These are phyloP conservation scores for Tinamus major DNA, from an alignment of 2,797 vertebrate species.

Conservation along the genomic window DNA sequence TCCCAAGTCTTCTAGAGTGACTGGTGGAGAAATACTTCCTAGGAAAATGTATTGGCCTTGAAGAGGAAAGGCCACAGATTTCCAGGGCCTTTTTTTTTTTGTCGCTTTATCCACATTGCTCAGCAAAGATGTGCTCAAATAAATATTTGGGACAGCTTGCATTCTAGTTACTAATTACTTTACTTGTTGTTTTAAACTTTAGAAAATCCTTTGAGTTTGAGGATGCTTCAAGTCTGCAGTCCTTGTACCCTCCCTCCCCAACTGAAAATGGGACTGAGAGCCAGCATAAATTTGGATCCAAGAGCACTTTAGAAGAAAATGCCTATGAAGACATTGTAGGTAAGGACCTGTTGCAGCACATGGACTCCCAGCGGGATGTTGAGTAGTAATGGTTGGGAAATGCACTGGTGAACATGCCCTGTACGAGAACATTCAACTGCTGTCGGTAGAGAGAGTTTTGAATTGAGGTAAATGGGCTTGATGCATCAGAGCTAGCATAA, in stretches of 20 bases:
- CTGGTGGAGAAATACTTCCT: neutral
- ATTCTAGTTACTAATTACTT: conserved; percentile 8
- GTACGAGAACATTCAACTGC: neutral
- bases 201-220: conserved; percentile 96
- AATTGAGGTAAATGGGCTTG: neutral
- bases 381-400: neutral
- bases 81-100: neutral
- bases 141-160: neutral
- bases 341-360: conserved; percentile 79
- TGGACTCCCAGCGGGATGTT: neutral
- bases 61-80: neutral
- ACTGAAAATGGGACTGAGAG: conserved; percentile 92
- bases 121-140: neutral
- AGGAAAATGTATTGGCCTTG: neutral
- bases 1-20: neutral
- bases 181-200: conserved; percentile 41
- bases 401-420: neutral
- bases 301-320: conserved; percentile 99
- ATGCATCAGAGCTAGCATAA: neutral
- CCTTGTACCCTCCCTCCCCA: conserved; percentile 88
- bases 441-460: conserved; percentile 1
- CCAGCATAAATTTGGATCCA: conserved; percentile 88
- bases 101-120: neutral
- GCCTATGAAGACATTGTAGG: conserved; percentile 98
- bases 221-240: conserved; percentile 89